Evolutionary conservation across 2,797 vertebrate species (phyloP).

Genomic region (Phoebastria nigripes): DNA sequence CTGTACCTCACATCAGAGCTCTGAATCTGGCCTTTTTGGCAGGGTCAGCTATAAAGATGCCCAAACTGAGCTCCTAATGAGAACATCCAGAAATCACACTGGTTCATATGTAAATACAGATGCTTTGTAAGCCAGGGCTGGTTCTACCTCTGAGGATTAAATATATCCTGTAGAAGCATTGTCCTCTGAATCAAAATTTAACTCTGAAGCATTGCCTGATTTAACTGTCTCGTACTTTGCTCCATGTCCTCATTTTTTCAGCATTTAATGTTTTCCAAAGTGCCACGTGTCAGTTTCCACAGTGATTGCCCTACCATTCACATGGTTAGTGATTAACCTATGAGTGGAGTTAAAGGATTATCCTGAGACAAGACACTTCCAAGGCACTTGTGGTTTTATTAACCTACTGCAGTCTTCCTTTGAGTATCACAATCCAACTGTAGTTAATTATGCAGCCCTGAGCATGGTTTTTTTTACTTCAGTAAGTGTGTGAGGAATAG

Average conservation of each 20-base stretch:
- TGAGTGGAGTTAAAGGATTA: not conserved
- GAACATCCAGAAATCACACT: not conserved
- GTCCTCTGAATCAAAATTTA: not conserved
- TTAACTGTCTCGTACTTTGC: not conserved
- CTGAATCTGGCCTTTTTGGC: not conserved
- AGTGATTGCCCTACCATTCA: not conserved
- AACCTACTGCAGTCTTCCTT: not conserved
- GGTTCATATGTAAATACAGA: not conserved
- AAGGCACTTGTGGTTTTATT: not conserved
- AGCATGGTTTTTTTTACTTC: not conserved
- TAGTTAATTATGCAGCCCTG: not conserved
- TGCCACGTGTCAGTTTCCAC: not conserved
- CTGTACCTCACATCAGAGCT: not conserved
- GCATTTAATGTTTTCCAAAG: not conserved
- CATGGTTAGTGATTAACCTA: not conserved
- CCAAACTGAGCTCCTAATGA: not conserved
- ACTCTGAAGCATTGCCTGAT: not conserved
- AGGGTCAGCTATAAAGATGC: not conserved
- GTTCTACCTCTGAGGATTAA: not conserved
- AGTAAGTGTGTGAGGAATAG: not conserved
- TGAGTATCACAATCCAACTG: not conserved
- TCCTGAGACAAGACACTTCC: not conserved
- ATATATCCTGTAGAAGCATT: not conserved
- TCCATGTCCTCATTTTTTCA: not conserved
- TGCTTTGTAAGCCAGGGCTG: not conserved